These are phyloP conservation scores for Platerodrilus igneus DNA, from an alignment of 2,888 invertebrate genomes.

Conservation along the genomic window DNA sequence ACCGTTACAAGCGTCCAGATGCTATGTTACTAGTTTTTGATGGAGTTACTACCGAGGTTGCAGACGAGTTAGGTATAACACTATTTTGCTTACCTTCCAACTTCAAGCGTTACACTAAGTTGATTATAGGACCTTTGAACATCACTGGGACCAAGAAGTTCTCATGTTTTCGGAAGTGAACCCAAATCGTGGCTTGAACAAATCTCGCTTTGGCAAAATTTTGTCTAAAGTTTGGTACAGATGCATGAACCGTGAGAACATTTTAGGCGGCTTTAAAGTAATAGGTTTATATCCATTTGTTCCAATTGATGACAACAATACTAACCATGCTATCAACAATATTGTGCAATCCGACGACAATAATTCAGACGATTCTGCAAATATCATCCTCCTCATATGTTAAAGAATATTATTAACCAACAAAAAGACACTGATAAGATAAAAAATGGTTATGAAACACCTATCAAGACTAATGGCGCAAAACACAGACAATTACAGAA, in stretches of 20 bases:
- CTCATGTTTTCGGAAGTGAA: slow-evolving; percentile 18
- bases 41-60: slow-evolving; percentile 24
- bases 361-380: too few relatives aligned
- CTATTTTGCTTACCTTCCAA: slow-evolving; percentile 27
- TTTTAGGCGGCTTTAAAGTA: slow-evolving; percentile 30
- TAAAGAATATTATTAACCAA: too few relatives aligned
- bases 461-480: too few relatives aligned
- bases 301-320: too few relatives aligned
- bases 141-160: slow-evolving; percentile 26
- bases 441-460: too few relatives aligned
- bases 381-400: too few relatives aligned
- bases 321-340: too few relatives aligned
- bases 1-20: slow-evolving; percentile 22
- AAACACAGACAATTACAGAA: too few relatives aligned
- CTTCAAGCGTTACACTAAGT: slow-evolving; percentile 23
- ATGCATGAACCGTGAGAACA: slow-evolving; percentile 29
- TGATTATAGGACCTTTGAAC: slow-evolving; percentile 23
- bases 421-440: too few relatives aligned
- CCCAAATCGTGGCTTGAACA: slow-evolving; percentile 20
- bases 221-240: slow-evolving; percentile 31
- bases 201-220: slow-evolving; percentile 24
- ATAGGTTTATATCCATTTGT: slow-evolving; percentile 34
- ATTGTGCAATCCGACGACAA: too few relatives aligned
- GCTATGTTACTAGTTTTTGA: slow-evolving; percentile 27
- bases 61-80: slow-evolving; percentile 20